Evolutionary conservation across 2,113 vertebrate genomes (phyloP).

Genomic region (Sorex fumeus): DNA sequence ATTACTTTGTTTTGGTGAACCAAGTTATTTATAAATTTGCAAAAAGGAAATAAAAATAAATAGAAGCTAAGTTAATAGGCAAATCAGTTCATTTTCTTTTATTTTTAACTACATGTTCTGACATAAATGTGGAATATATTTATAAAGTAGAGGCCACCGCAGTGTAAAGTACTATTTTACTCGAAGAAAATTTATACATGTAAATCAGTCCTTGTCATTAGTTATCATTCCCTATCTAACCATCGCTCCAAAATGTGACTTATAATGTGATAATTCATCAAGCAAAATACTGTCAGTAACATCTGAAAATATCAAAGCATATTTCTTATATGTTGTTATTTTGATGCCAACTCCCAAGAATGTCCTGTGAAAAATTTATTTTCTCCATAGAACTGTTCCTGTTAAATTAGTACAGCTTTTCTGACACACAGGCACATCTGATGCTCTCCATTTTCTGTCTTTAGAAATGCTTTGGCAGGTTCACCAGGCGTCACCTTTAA

Average conservation of each 20-base stretch:
- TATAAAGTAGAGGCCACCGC: neutral
- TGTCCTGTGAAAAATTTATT: neutral
- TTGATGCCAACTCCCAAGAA: neutral
- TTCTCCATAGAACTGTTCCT: neutral
- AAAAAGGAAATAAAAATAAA: neutral
- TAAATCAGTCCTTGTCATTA: neutral
- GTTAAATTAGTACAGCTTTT: neutral
- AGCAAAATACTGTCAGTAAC: constrained; percentile 33
- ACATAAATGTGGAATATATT: neutral
- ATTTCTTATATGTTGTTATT: neutral
- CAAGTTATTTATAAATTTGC: constrained; percentile 16
- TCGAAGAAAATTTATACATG: neutral
- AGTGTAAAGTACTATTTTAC: neutral
- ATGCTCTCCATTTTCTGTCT: neutral
- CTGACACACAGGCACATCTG: neutral
- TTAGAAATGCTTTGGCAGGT: neutral
- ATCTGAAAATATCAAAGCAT: neutral
- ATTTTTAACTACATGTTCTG: constrained; percentile 14
- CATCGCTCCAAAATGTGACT: neutral
- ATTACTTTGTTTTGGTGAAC: constrained; percentile 9
- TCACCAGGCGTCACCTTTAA: neutral
- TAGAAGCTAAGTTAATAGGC: too few relatives aligned
- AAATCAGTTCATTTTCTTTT: neutral
- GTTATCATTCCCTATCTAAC: neutral
- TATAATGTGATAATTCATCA: neutral